Base-by-base conservation (phyloP, 2,113 vertebrate genomes). In the Monopterus albus region DNA sequence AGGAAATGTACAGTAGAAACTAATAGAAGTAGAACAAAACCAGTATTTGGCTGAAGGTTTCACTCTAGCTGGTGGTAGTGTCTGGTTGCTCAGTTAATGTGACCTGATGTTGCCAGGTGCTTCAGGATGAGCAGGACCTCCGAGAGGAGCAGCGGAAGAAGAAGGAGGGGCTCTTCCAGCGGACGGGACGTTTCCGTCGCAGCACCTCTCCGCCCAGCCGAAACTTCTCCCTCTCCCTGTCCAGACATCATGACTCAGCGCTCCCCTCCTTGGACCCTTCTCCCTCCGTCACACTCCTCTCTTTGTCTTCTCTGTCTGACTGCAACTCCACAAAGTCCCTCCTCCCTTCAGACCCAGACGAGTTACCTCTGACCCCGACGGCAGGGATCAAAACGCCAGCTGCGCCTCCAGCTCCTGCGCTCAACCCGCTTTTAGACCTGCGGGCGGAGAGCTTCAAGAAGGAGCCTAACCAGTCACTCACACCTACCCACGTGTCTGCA, bases 301-400 rank as follows among this genome's bases (percentile, higher is more conserved):
- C 96, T 3, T 79, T 96, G 60, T 97, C 96, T 49, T 96, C 96
- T 2, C 88, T 95, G 71, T 97, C 95, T 0, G 96, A 97, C 89
- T 96, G 96, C 90, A 96, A 96, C 92, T 96, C 96, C 86, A 96
- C 95, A 60, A 95, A 95, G 23, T 96, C 95, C 20, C 92, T 97
- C 29, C 91, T 97, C 56, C 95, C 92, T 80, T 96, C 95, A 0
- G 95, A 97, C 88, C 93, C 93, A 0, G 96, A 96, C 0, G 95
- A 96, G 15, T 91, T 83, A 2, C 55, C 88, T 11, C 71, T 84
- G 7, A 87, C 88, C 33, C 92, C 91, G 0, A 7, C 57, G 42
- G 40, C 58, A 6, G 67, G 82, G 46, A 6, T 73, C 42, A 85
- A 83, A 64, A 79, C 56, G 0, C 84, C 85, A 0, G 71, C 26